A percentile compares a stretch with the other conserved stretches of the same genome.
phyloP scores from a whole-genome alignment of 37 sponge, comb jelly and placozoan species.

The Halichondria panicea region DNA sequence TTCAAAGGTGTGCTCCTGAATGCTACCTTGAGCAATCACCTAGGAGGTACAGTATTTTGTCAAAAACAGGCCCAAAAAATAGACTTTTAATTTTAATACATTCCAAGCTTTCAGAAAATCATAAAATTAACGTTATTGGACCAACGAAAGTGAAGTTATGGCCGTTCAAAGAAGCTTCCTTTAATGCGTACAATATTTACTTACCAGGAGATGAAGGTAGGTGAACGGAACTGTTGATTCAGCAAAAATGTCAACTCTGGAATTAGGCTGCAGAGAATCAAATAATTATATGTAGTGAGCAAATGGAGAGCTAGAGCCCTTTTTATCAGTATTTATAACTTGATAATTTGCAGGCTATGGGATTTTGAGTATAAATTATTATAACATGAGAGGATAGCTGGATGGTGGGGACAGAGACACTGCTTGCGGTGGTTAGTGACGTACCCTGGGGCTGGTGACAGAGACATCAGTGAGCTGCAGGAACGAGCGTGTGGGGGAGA shows the following conservation, averaged over 20 bases:
- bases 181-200: no score
- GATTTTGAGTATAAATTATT: no score
- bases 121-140: background rate
- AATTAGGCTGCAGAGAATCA: slow-evolving; percentile 14
- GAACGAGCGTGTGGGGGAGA: slow-evolving; percentile 50
- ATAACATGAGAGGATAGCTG: no score
- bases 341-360: no score
- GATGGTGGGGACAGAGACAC: no score
- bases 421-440: no score
- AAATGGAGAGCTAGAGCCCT: no score
- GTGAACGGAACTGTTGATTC: slow-evolving; percentile 5
- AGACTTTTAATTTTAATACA: background rate
- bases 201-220: slow-evolving; percentile 27
- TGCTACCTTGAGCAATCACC: slow-evolving; percentile 22
- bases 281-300: no score
- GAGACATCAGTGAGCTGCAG: slow-evolving; percentile 27
- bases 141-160: background rate
- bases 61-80: background rate
- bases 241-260: background rate
- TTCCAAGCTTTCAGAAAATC: no score
- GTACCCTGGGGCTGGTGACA: background rate
- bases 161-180: background rate
- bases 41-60: background rate
- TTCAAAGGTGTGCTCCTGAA: slow-evolving; percentile 12
- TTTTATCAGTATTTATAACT: no score